These are phyloP conservation scores for Gulo gulo DNA, from an alignment of 2,113 vertebrate genomes.

Conservation along the genomic window DNA sequence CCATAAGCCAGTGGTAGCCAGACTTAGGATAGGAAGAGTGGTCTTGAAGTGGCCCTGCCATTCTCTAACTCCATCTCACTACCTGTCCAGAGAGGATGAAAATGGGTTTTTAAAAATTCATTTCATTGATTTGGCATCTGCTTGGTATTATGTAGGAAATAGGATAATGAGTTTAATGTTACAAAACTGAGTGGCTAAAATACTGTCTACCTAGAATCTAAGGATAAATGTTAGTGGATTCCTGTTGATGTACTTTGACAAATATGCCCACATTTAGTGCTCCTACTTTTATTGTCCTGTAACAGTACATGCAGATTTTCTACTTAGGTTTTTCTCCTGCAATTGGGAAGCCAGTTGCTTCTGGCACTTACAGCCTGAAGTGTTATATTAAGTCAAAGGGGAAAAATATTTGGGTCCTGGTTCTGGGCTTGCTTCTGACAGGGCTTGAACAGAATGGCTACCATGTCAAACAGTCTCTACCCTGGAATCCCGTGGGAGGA, in stretches of 20 bases:
- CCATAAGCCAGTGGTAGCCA: not conserved
- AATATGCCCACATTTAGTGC: not conserved
- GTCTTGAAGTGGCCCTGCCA: not conserved
- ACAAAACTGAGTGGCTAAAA: not conserved
- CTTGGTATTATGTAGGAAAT: constrained; percentile 21
- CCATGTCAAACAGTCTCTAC: not conserved
- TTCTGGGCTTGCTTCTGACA: not conserved
- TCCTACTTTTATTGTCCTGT: not conserved
- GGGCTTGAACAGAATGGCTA: not conserved
- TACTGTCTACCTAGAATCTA: not conserved
- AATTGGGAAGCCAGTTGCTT: not conserved
- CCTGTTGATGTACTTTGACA: not conserved
- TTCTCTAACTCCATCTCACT: not conserved
- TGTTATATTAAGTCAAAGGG: constrained; percentile 18
- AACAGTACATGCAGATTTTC: not conserved
- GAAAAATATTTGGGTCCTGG: not conserved
- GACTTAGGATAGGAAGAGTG: not conserved
- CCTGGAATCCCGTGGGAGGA: not conserved
- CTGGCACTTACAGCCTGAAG: not conserved
- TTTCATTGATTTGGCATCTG: not conserved
- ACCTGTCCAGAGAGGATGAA: not conserved
- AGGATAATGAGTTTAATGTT: not conserved
- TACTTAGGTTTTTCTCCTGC: not conserved
- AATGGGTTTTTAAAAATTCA: not conserved
- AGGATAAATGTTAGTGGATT: not conserved